These are phyloP conservation scores for Dicyrtomina minuta DNA, from an alignment of 2,888 invertebrate genomes.

Conservation along the genomic window DNA sequence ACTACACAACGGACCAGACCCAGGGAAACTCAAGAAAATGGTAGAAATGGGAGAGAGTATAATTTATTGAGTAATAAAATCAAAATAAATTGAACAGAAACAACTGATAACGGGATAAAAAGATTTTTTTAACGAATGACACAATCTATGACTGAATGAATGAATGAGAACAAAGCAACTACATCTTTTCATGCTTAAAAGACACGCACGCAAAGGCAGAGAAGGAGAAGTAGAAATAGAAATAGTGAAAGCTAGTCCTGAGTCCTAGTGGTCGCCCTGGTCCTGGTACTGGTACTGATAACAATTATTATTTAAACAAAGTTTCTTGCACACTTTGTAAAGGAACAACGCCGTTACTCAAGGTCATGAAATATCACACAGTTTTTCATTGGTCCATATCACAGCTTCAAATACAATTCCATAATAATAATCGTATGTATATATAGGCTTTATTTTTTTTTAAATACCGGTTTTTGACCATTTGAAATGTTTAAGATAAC, in stretches of 20 bases:
- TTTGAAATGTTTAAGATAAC: not conserved
- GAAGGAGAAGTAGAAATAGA: not conserved
- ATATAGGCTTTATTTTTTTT: not conserved
- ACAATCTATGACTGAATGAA: not conserved
- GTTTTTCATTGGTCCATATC: too few relatives aligned
- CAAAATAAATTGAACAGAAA: constrained; percentile 34
- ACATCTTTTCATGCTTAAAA: not conserved
- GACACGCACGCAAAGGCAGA: too few relatives aligned
- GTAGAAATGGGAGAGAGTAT: not conserved
- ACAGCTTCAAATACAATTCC: too few relatives aligned
- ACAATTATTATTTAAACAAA: not conserved
- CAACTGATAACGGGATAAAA: constrained; percentile 18
- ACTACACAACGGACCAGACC: not conserved
- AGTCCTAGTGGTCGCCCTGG: too few relatives aligned
- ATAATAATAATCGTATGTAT: too few relatives aligned
- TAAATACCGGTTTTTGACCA: not conserved
- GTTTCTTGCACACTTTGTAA: not conserved
- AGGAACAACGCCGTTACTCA: not conserved
- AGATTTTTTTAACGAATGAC: constrained; percentile 21
- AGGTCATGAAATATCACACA: not conserved
- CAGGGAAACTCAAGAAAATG: not conserved
- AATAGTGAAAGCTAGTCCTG: constrained; percentile 3
- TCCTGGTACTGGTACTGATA: too few relatives aligned
- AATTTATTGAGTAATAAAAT: constrained; percentile 26
- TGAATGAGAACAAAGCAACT: too few relatives aligned